These are phyloP conservation scores for Anniella stebbinsi DNA, from an alignment of 2,797 vertebrate genomes.

Conservation along the genomic window DNA sequence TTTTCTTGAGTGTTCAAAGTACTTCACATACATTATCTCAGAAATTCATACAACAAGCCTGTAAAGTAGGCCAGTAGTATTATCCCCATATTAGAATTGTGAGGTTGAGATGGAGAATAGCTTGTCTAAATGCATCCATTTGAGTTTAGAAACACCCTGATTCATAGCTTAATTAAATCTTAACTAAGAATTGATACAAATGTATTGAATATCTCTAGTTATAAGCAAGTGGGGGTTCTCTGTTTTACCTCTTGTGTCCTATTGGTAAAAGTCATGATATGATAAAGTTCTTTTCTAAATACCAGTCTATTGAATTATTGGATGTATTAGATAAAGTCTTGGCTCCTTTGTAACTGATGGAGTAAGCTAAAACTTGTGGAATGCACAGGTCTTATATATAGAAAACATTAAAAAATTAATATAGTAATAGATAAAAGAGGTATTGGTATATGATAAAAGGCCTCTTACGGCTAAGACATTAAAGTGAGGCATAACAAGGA, in stretches of 20 bases:
- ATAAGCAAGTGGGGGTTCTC: not conserved
- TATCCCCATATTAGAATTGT: not conserved
- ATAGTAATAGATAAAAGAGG: conserved; percentile 26
- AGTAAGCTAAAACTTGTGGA: not conserved
- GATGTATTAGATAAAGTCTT: not conserved
- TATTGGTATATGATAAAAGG: conserved; percentile 39
- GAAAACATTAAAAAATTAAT: conserved; percentile 57
- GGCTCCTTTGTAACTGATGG: not conserved
- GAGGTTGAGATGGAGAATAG: not conserved
- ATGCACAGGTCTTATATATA: conserved; percentile 31
- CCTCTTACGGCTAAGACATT: conserved; percentile 37
- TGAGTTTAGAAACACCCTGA: not conserved
- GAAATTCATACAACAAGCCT: not conserved
- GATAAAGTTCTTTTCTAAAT: conserved; percentile 6
- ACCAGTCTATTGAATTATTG: not conserved
- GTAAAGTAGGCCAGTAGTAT: not conserved
- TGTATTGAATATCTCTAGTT: not conserved
- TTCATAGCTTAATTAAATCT: not conserved
- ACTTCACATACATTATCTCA: not conserved
- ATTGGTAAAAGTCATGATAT: not conserved
- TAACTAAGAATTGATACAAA: not conserved
- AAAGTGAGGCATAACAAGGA: conserved; percentile 37
- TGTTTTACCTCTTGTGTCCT: not conserved
- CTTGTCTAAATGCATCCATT: not conserved
- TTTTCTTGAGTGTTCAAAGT: not conserved